Base-by-base conservation (phyloP, 2,113 vertebrate species). In the Litocranius walleri region DNA sequence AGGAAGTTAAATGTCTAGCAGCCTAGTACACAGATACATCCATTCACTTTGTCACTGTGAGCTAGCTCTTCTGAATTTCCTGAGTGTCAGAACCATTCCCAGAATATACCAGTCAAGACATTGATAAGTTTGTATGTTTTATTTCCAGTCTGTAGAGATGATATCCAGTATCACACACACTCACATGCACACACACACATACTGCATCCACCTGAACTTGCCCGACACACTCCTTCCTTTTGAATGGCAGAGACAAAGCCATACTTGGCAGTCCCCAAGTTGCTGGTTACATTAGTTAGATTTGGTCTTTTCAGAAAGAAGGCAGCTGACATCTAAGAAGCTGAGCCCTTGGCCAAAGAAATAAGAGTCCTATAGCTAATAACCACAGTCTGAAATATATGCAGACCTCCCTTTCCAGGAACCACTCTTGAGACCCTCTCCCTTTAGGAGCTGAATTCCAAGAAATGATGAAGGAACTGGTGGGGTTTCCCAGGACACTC, bases 261-360 rank as follows among this genome's bases (percentile, higher is more conserved):
- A 88, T 61, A 81, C 54, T 29, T 93, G 89, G 29, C 95, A 64
- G 52, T 77, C 82, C 92, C 94, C 62, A 78, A 2, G 29, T 83
- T 85, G 71, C 87, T 96, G 48, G 82, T 97, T 85, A 88, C 52
- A 48, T 78, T 27, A 54, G 84, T 96, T 84, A 97, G 64, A 97
- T 97, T 98, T 98, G 97, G 96, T 98, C 87, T 97, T 98, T 96
- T 97, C 74, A 92, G 91, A 95, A 91, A 87, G 77, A 96, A 95
- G 59, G 85, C n/a, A 96, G 82, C 57, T 40, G n/a, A 94, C 27
- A 54, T 48, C 57, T 25, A 80, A 96, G 87, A 64, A 94, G 81
- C 33, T 67, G 90, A 97, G 80, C 54, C 78, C 59, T 87, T 84
- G 88, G 54, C 45, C 81, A 96, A 87, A 92, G 56, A 95, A 82